These are phyloP conservation scores for Lagodon rhomboides DNA, from an alignment of 2,797 vertebrate species.

Conservation along the genomic window DNA sequence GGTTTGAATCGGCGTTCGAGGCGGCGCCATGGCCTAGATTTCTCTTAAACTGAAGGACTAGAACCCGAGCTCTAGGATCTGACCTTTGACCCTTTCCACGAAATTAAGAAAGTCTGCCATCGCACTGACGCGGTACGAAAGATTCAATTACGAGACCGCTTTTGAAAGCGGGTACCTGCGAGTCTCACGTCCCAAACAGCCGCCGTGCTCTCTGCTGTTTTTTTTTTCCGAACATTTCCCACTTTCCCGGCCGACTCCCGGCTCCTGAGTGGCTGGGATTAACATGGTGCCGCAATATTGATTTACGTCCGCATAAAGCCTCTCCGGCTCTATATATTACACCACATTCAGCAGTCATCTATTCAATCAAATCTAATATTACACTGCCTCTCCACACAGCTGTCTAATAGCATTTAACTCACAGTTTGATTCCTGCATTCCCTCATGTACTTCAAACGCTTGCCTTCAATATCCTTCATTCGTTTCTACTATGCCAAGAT, in stretches of 20 bases:
- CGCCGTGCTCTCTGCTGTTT: conserved; percentile 25
- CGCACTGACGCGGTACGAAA: conserved; percentile 1
- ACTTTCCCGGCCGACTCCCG: conserved; percentile 30
- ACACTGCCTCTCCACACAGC: conserved; percentile 81
- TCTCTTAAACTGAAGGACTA: neutral
- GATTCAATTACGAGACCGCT: conserved; percentile 24
- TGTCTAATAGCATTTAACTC: conserved; percentile 87
- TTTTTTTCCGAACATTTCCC: conserved; percentile 43
- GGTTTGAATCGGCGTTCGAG: conserved; percentile 10
- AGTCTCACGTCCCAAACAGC: conserved; percentile 29
- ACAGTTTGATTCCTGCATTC: conserved; percentile 83
- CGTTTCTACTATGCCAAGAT: conserved; percentile 80
- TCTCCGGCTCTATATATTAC: conserved; percentile 81
- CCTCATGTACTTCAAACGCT: conserved; percentile 85
- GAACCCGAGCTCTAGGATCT: neutral
- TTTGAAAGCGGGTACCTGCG: neutral
- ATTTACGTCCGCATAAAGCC: conserved; percentile 80
- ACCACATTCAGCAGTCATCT: conserved; percentile 81
- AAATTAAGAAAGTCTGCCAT: conserved; percentile 21
- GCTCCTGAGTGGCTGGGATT: conserved; percentile 70
- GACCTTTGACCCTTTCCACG: conserved; percentile 42
- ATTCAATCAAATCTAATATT: conserved; percentile 86
- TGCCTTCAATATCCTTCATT: conserved; percentile 81
- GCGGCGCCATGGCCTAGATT: neutral
- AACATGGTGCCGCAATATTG: conserved; percentile 78